Evolutionary conservation across 2,797 vertebrate species (phyloP).

Genomic region (Silurus lanzhouensis): DNA sequence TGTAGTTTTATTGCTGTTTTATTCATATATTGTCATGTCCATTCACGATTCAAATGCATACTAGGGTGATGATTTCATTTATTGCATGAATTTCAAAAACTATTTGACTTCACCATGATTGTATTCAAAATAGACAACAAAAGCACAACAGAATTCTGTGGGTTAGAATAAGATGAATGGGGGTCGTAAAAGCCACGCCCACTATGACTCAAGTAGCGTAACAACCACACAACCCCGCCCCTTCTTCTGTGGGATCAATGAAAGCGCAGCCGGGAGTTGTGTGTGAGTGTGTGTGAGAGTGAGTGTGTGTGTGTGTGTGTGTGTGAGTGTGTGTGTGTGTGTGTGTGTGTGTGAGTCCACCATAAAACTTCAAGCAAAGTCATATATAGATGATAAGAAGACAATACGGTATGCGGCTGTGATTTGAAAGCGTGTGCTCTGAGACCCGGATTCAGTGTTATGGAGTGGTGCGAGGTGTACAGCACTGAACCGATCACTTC

Average conservation of each 20-base stretch:
- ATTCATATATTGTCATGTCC: too few relatives aligned
- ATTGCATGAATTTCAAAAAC: too few relatives aligned
- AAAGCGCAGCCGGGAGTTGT: slow-evolving; percentile 28
- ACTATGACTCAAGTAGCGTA: neutral
- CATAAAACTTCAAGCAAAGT: slow-evolving; percentile 25
- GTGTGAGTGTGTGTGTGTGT: neutral
- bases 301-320: neutral
- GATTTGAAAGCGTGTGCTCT: neutral
- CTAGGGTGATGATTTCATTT: too few relatives aligned
- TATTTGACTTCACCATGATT: too few relatives aligned
- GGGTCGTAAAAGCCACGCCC: slow-evolving; percentile 2
- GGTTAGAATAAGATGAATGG: neutral
- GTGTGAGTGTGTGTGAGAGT: neutral
- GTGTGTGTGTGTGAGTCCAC: too few relatives aligned
- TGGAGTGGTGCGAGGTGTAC: neutral
- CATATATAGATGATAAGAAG: neutral
- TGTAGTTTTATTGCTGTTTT: too few relatives aligned
- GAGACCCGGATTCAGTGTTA: neutral
- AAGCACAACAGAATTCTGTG: neutral
- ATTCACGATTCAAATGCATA: too few relatives aligned
- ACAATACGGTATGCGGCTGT: neutral
- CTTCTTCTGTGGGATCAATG: slow-evolving; percentile 41
- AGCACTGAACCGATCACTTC: slow-evolving; percentile 5
- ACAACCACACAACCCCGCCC: slow-evolving; percentile 10
- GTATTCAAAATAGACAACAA: neutral